Conservation (phyloP, 2,113 vertebrate genomes). For the Indicator indicator region DNA sequence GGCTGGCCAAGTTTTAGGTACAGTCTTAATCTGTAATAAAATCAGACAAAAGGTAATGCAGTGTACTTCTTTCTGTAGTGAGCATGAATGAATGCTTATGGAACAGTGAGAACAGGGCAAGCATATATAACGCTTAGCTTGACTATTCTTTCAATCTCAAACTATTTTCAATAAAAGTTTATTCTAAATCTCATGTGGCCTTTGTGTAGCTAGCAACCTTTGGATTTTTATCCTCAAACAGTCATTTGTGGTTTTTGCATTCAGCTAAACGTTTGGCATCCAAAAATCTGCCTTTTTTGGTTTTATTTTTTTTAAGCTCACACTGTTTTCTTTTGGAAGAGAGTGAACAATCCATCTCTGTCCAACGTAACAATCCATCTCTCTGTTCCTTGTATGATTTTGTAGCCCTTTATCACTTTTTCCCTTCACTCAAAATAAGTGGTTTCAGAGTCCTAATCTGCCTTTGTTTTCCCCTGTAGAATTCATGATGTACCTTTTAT, state of each 20-base stretch:
- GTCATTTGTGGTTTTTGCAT: neutral
- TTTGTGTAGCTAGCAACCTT: neutral
- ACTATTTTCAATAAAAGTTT: neutral
- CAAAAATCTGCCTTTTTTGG: neutral
- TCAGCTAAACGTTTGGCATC: neutral
- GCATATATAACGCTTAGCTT: neutral
- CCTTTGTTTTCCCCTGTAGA: neutral
- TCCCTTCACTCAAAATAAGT: neutral
- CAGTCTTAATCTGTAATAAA: neutral
- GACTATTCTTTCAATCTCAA: neutral
- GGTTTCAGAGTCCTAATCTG: neutral
- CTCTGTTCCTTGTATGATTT: neutral
- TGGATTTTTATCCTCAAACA: neutral
- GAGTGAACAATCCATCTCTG: neutral
- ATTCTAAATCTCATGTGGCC: neutral
- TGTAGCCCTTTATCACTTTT: neutral
- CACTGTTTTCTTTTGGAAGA: neutral
- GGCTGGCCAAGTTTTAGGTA: neutral
- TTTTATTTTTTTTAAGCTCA: neutral
- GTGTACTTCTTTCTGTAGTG: neutral
- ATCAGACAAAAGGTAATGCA: neutral
- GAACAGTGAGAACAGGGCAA: neutral
- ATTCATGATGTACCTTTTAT: neutral
- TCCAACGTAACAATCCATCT: neutral
- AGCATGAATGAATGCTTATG: neutral